These are phyloP conservation scores for Antheraea assamensis DNA, from an alignment of 2,888 invertebrate species.

Conservation along the genomic window DNA sequence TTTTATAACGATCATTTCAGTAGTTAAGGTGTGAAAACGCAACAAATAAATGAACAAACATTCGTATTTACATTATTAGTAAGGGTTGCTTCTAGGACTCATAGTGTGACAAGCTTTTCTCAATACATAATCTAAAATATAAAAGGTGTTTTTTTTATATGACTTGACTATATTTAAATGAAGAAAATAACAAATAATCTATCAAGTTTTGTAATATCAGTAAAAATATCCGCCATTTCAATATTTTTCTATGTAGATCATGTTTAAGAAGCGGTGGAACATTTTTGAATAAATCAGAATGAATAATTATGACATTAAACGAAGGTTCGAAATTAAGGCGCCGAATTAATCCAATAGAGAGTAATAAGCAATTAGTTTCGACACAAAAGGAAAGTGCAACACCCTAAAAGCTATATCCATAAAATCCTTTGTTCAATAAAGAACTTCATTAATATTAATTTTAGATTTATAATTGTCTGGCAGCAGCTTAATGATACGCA, in stretches of 20 bases:
- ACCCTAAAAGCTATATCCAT: slow-evolving; percentile 42
- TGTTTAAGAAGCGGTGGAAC: not conserved
- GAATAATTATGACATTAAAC: slow-evolving; percentile 37
- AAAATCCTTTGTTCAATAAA: not conserved
- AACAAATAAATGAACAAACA: too few relatives aligned
- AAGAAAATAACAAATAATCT: too few relatives aligned
- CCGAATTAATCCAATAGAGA: slow-evolving; percentile 47
- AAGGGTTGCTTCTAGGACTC: too few relatives aligned
- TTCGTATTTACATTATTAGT: too few relatives aligned
- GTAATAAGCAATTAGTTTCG: slow-evolving; percentile 54
- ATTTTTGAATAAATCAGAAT: slow-evolving; percentile 24
- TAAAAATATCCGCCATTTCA: too few relatives aligned
- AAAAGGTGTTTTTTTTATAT: too few relatives aligned
- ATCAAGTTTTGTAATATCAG: too few relatives aligned
- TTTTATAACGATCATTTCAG: too few relatives aligned
- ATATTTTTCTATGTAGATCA: not conserved
- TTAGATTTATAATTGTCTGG: slow-evolving; percentile 23
- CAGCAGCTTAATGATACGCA: slow-evolving; percentile 22
- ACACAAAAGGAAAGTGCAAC: slow-evolving; percentile 52
- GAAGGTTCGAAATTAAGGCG: slow-evolving; percentile 45
- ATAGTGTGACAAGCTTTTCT: too few relatives aligned
- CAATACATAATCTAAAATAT: too few relatives aligned
- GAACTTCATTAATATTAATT: not conserved
- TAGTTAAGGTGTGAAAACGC: too few relatives aligned
- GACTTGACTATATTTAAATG: too few relatives aligned